phyloP scores from a whole-genome alignment of 1,140 invertebrate genomes.

The Oncopeltus fasciatus region DNA sequence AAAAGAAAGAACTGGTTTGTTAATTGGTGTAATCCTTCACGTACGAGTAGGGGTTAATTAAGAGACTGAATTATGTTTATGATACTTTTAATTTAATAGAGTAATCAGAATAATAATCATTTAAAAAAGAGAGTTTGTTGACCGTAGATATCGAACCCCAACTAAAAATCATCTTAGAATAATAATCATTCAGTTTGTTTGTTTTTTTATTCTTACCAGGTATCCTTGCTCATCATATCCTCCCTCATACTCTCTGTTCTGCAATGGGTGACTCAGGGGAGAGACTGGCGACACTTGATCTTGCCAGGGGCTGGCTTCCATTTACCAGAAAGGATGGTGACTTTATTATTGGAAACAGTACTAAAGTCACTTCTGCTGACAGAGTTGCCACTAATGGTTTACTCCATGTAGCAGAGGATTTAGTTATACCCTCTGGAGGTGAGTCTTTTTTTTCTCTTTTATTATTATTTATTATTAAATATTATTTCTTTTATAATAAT shows the following conservation, averaged over 20 bases:
- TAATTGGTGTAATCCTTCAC: too few relatives aligned
- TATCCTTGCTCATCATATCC: slow-evolving; percentile 36
- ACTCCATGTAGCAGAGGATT: slow-evolving; percentile 37
- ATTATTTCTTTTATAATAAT: neutral
- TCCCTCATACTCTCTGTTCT: slow-evolving; percentile 40
- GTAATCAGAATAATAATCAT: too few relatives aligned
- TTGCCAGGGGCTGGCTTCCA: slow-evolving; percentile 29
- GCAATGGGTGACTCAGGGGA: slow-evolving; percentile 29
- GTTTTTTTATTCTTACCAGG: slow-evolving; percentile 24
- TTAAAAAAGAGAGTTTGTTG: too few relatives aligned
- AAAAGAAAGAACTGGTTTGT: too few relatives aligned
- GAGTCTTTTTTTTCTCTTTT: neutral
- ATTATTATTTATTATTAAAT: neutral
- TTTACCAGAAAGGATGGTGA: slow-evolving; percentile 31
- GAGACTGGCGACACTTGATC: slow-evolving; percentile 29
- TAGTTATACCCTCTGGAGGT: slow-evolving; percentile 38
- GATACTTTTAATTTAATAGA: too few relatives aligned
- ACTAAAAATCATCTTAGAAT: neutral
- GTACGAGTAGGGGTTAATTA: too few relatives aligned
- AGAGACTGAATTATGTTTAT: too few relatives aligned
- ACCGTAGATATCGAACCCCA: too few relatives aligned
- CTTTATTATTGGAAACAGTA: slow-evolving; percentile 31
- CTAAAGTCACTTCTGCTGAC: slow-evolving; percentile 33
- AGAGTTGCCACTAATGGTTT: slow-evolving; percentile 42
- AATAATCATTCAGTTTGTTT: neutral